These are phyloP conservation scores for Cheilosia scutellata DNA, from an alignment of 2,888 invertebrate species.

Conservation along the genomic window DNA sequence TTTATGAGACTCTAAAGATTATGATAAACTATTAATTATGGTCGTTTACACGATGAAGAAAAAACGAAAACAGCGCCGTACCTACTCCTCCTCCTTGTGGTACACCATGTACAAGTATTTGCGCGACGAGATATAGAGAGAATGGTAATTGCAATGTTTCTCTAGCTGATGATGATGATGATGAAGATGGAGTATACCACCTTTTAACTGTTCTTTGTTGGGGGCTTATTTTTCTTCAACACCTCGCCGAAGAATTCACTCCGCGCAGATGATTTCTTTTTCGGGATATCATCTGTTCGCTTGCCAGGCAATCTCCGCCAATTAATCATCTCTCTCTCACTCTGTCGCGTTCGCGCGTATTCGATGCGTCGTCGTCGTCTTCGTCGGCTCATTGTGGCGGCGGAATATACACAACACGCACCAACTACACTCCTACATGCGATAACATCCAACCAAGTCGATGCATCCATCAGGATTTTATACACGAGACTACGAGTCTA, in stretches of 20 bases:
- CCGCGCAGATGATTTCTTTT: slow-evolving; percentile 50
- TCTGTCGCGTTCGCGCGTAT: background rate
- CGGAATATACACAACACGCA: slow-evolving; percentile 57
- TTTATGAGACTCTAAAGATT: slow-evolving; percentile 75
- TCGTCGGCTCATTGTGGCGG: background rate
- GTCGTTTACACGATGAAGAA: slow-evolving; percentile 68
- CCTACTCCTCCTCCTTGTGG: slow-evolving; percentile 63
- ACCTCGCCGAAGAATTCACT: slow-evolving; percentile 56
- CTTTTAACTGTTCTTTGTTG: slow-evolving; percentile 74
- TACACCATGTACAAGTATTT: slow-evolving; percentile 40
- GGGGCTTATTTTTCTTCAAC: slow-evolving; percentile 60
- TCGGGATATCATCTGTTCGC: slow-evolving; percentile 57
- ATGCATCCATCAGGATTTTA: slow-evolving; percentile 54
- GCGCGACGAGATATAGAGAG: slow-evolving; percentile 29
- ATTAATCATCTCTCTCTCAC: slow-evolving; percentile 68
- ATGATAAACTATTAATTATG: slow-evolving; percentile 76
- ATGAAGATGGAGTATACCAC: slow-evolving; percentile 74
- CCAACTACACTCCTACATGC: slow-evolving; percentile 68
- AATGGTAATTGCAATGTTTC: slow-evolving; percentile 76
- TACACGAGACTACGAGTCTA: background rate
- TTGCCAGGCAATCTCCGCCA: slow-evolving; percentile 69
- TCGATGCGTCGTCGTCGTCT: slow-evolving; percentile 22
- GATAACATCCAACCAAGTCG: slow-evolving; percentile 62
- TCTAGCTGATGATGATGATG: slow-evolving; percentile 73
- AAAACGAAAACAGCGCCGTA: slow-evolving; percentile 24